Evolutionary conservation across 2,888 invertebrate genomes (phyloP).

Genomic region (Esperia sulphurella): DNA sequence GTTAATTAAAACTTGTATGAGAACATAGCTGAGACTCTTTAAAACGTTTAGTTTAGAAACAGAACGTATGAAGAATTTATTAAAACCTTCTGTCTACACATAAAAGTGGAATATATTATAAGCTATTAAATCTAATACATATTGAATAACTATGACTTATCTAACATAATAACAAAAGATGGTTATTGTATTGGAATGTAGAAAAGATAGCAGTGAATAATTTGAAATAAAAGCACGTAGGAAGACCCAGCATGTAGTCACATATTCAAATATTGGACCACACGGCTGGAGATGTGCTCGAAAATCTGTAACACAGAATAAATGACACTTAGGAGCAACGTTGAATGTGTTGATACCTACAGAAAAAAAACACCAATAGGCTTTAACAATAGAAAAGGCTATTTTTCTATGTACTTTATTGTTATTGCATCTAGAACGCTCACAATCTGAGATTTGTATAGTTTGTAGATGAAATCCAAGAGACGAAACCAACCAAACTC

Average conservation of each 20-base stretch:
- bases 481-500: no score
- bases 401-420: neutral
- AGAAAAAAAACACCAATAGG: neutral
- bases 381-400: neutral
- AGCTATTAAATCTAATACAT: no score
- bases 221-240: conserved; percentile 3
- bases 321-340: neutral
- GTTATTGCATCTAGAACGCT: neutral
- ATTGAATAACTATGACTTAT: no score
- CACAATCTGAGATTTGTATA: neutral
- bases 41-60: no score
- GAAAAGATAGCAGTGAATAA: conserved; percentile 1
- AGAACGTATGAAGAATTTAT: no score
- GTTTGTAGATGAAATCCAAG: no score
- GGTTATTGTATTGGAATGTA: neutral
- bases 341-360: conserved; percentile 2
- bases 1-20: neutral
- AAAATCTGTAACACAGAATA: conserved; percentile 7
- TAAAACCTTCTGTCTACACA: no score
- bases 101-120: no score
- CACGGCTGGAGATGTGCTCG: conserved; percentile 3
- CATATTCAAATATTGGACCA: conserved; percentile 12
- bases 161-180: no score
- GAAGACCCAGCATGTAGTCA: conserved; percentile 6
- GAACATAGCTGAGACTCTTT: no score